Evolutionary conservation across 2,888 invertebrate genomes (phyloP), one percentile per base, ranked within the genome.

Genomic region (Empis livida): DNA sequence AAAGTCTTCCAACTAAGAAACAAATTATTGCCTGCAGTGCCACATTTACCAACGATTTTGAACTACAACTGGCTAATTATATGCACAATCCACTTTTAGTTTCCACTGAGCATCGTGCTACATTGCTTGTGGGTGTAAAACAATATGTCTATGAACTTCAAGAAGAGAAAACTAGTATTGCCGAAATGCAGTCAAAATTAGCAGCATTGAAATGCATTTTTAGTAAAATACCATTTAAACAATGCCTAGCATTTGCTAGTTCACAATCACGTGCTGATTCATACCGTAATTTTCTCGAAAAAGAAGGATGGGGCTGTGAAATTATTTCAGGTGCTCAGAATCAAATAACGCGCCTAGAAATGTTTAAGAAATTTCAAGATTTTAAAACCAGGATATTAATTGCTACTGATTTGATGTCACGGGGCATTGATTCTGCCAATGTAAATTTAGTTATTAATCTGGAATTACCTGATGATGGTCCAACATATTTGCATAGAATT

Each of bases 21-120:
- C 97, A 99, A 75, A 81, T 93, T 15, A 78, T 97, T 51, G 87
- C 92, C 48, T 80, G 89, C 43, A 95, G 95, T 67, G 97, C 97
- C 8, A 97, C 97, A 13, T 96, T 89, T 70, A 82, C 89, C 14
- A 77, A 82, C 50, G 74, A 77, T 49, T 70, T 93, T 44, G 82
- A 85, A 55, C 67, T 72, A 13, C 79, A 85, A 53, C 71, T 96
- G 45, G 72, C 76, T 27, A 73, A 76, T 43, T 87, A 86, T 63
- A 89, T 95, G 81, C 71, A 78, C 46, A 79, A 81, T 51, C 88
- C 91, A 4, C 75, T 84, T 46, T 77, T 84, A 55, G 76, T 90
- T 4, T 79, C 83, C 16, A 81, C 92, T 10, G 82, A 86, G 54
- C 67, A 75, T 42, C 73, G 80, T 20, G 75, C 73, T 10, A 74